Evolutionary conservation across 2,888 invertebrate genomes (phyloP).

Genomic region (Synanthedon vespiformis): DNA sequence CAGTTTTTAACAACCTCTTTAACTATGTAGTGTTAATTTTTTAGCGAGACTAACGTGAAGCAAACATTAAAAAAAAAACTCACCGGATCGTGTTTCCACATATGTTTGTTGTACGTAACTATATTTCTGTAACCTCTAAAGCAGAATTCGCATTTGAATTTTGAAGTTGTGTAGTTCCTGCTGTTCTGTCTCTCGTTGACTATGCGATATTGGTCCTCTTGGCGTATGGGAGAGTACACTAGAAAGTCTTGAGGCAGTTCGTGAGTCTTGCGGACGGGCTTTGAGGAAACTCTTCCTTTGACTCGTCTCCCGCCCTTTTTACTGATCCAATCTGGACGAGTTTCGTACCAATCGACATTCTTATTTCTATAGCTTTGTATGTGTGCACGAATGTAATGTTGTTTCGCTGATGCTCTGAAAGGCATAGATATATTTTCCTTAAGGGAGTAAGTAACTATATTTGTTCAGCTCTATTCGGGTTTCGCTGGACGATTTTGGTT

Average conservation of each 20-base stretch:
- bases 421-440: background rate
- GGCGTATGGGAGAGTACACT: constrained; percentile 33
- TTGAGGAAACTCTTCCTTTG: constrained; percentile 17
- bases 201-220: constrained; percentile 45
- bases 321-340: constrained; percentile 32
- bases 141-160: constrained; percentile 43
- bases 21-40: too few relatives aligned
- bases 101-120: constrained; percentile 43
- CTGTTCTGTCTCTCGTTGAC: constrained; percentile 33
- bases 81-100: constrained; percentile 58
- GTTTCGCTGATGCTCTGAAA: constrained; percentile 44
- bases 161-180: constrained; percentile 44
- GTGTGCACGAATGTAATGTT: constrained; percentile 44
- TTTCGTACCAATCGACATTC: constrained; percentile 28
- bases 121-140: constrained; percentile 43
- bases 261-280: constrained; percentile 20
- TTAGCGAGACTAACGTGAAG: too few relatives aligned
- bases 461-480: too few relatives aligned
- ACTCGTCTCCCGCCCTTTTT: constrained; percentile 20
- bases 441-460: too few relatives aligned
- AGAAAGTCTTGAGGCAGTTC: constrained; percentile 40
- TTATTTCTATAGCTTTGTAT: constrained; percentile 30
- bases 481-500: too few relatives aligned
- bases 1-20: too few relatives aligned
- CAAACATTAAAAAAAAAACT: constrained; percentile 15